Base-by-base conservation (phyloP, 92 coral and sea anemone species). In the Porites lobata region DNA sequence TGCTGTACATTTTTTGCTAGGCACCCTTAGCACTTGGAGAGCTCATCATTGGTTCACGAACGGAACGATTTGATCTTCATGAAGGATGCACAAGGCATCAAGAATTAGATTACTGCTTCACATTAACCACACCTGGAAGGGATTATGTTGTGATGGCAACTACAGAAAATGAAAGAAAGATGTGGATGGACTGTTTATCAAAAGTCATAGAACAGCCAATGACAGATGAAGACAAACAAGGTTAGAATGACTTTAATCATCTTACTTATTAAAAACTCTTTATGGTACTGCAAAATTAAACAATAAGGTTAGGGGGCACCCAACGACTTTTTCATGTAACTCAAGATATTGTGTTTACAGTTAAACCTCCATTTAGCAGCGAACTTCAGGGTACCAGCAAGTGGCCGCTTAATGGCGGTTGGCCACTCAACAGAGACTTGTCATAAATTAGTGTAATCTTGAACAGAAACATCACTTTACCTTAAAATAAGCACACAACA, bases 11-110 rank as follows among this genome's bases (percentile, higher is more conserved):
- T 90, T 50, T 84, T 15, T 38, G 47, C 6, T 32, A 97, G 99
- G 98, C 94, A 68, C 96, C 99, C 10, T 22, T 15, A 72, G 94
- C 98, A 29, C 93, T 92, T 74, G 99, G 99, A 12, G 99, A 97
- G 82, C 81, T 97, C 13, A 89, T 87, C 24, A 80, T 97, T 6
- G 99, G 99, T 38, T 92, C 98, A 53, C 75, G 53, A 65, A 93
- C 72, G 2, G 98, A 98, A 72, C 98, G 99, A 6, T 98, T 92
- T 24, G 74, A 84, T 7, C 86, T 92, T 2, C 81, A 85, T 26
- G 92, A 94, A 57, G 98, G 98, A 18, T 69, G 91, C 2, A 85
- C 71, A 13, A 89, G 47, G 65, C 87, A 87, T 75, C 91, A 92
- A 58, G 76, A 78, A 1, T 81, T 80, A 17, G 96, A 94, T 1